Conservation (phyloP, 2,888 invertebrate species). For the Drosophila mettleri region DNA sequence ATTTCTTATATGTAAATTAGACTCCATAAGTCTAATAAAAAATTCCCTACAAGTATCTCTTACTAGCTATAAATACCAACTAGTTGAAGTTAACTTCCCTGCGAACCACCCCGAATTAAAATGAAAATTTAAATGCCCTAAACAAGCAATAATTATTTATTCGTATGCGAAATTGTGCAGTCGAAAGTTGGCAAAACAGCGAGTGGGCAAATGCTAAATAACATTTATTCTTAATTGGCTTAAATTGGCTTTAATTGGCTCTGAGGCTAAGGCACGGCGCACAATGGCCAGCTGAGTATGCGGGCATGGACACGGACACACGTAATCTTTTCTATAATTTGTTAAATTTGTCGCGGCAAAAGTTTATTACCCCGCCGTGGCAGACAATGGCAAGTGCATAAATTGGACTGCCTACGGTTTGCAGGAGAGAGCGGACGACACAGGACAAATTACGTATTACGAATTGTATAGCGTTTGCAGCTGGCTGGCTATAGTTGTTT, state of each 20-base stretch:
- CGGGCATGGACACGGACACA: conserved; percentile 49
- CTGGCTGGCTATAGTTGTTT: conserved; percentile 45
- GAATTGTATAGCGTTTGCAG: conserved; percentile 65
- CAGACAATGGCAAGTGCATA: conserved; percentile 77
- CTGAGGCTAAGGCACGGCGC: neutral
- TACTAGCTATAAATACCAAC: neutral
- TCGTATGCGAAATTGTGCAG: conserved; percentile 28
- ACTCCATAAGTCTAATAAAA: neutral
- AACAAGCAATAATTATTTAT: conserved; percentile 43
- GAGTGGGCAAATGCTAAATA: conserved; percentile 7
- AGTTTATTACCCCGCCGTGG: conserved; percentile 74
- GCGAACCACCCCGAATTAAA: conserved; percentile 10
- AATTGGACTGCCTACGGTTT: conserved; percentile 60
- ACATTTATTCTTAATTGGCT: conserved; percentile 65
- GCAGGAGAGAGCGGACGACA: conserved; percentile 2
- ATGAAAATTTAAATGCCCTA: neutral
- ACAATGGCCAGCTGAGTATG: conserved; percentile 27
- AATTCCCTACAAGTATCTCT: neutral
- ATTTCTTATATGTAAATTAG: neutral
- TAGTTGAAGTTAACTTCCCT: neutral
- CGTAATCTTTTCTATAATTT: conserved; percentile 80
- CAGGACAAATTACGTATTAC: conserved; percentile 75
- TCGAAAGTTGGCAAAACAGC: conserved; percentile 11
- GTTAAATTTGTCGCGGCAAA: conserved; percentile 80
- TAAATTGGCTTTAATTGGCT: conserved; percentile 71